phyloP scores from a whole-genome alignment of 2,888 invertebrate species.

The Harpalus rufipes region DNA sequence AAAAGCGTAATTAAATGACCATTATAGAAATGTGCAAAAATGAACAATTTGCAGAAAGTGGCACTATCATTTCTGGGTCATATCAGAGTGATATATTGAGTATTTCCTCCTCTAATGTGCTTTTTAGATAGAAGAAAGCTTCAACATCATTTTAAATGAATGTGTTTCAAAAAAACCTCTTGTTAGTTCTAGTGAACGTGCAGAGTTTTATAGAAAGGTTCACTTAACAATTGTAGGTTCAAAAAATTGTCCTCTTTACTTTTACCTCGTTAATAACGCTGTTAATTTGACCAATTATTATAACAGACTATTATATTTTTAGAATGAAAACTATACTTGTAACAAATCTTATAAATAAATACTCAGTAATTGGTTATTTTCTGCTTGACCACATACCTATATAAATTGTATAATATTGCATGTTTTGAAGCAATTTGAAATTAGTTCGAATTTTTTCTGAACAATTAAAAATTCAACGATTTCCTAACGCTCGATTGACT shows the following conservation, averaged over 20 bases:
- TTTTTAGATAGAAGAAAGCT: conserved; percentile 52
- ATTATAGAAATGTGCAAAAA: conserved; percentile 40
- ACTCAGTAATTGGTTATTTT: conserved; percentile 12
- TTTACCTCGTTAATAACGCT: conserved; percentile 14
- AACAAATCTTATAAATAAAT: conserved; percentile 7
- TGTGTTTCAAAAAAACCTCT: conserved; percentile 15
- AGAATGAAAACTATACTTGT: conserved; percentile 5
- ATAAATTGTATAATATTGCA: conserved; percentile 8
- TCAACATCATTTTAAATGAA: conserved; percentile 16
- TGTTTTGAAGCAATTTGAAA: conserved; percentile 9
- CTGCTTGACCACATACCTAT: conserved; percentile 5
- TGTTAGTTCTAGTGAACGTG: conserved; percentile 14
- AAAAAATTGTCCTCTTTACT: conserved; percentile 33
- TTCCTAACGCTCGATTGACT: conserved; percentile 16
- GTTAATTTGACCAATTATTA: conserved; percentile 38
- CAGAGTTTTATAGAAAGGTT: conserved; percentile 14
- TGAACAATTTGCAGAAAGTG: conserved; percentile 45
- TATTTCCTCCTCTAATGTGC: conserved; percentile 37
- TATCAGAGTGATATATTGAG: conserved; percentile 35
- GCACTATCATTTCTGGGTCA: conserved; percentile 44
- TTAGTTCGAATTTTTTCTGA: conserved; percentile 1
- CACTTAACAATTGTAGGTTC: conserved; percentile 33
- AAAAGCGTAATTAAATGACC: conserved; percentile 17
- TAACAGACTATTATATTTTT: conserved; percentile 22
- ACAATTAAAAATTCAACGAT: conserved; percentile 16